phyloP scores from a whole-genome alignment of 1,140 invertebrate species.

The Medauroidea extradentata region DNA sequence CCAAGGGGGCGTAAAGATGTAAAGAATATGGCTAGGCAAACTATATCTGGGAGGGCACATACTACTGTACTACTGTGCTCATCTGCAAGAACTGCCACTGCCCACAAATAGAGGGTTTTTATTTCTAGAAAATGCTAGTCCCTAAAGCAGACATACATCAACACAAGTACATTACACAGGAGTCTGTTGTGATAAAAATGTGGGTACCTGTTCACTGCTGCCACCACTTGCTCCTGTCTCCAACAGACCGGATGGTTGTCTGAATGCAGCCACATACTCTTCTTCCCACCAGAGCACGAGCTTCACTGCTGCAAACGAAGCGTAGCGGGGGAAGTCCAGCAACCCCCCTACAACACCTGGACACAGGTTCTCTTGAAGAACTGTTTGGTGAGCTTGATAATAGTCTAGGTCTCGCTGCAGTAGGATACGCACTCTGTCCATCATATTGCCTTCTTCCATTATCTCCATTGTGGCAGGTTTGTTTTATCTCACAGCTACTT shows the following conservation, averaged over 20 bases:
- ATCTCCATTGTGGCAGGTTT: conserved; percentile 63
- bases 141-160: too few species aligned
- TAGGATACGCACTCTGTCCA: conserved; percentile 72
- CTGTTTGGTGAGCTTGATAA: conserved; percentile 71
- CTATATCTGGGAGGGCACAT: too few species aligned
- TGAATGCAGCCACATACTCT: conserved; percentile 57
- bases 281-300: conserved; percentile 73
- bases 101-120: too few species aligned
- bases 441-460: conserved; percentile 79
- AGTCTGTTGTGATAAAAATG: too few species aligned
- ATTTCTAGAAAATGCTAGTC: too few species aligned
- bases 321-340: conserved; percentile 71
- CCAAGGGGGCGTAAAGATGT: too few species aligned
- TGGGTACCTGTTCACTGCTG: too few species aligned
- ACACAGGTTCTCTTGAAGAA: conserved; percentile 69
- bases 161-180: too few species aligned
- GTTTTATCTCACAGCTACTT: too few species aligned
- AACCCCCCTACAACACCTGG: conserved; percentile 65
- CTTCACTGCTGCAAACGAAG: conserved; percentile 74
- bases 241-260: conserved; percentile 44
- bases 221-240: neutral
- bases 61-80: too few species aligned
- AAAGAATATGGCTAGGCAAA: too few species aligned
- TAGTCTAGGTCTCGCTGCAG: conserved; percentile 73
- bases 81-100: too few species aligned